A percentile compares a stretch with the other conserved stretches of the same genome.
Conservation (phyloP, 2,888 invertebrate species). For the Ectobius pallidus region DNA sequence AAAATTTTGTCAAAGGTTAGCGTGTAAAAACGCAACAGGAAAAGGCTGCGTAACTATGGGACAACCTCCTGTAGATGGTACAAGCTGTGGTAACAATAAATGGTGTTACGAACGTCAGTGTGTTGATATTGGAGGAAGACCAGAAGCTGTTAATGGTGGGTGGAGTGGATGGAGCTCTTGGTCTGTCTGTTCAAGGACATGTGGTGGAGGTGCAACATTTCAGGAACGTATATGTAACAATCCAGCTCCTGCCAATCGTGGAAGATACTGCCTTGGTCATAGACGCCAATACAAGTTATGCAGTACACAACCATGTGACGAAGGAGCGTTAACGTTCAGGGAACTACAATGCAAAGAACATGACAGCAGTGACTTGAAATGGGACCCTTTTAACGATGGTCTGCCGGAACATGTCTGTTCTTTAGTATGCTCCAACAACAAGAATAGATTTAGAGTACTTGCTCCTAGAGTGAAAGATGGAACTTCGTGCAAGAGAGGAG, state of each 20-base stretch:
- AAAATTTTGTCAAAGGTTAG: slow-evolving; percentile 56
- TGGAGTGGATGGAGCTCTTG: slow-evolving; percentile 70
- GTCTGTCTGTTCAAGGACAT: slow-evolving; percentile 65
- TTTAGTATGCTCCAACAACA: slow-evolving; percentile 20
- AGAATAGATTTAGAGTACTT: slow-evolving; percentile 46
- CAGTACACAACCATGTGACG: not conserved
- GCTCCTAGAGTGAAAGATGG: slow-evolving; percentile 67
- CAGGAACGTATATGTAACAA: slow-evolving; percentile 67
- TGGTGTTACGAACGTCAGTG: slow-evolving; percentile 71
- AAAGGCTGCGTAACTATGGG: slow-evolving; percentile 59
- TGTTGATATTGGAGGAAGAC: slow-evolving; percentile 65
- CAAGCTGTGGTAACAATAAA: slow-evolving; percentile 68
- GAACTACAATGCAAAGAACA: slow-evolving; percentile 1
- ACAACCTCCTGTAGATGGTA: slow-evolving; percentile 69
- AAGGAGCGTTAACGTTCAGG: not conserved
- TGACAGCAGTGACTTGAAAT: not conserved
- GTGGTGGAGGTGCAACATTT: slow-evolving; percentile 67
- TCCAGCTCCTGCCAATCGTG: slow-evolving; percentile 66
- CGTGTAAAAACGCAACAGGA: slow-evolving; percentile 57
- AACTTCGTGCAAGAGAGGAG: slow-evolving; percentile 67
- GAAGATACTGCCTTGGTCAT: slow-evolving; percentile 71
- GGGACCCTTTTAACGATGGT: not conserved
- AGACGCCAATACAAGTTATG: no score
- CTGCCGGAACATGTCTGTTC: slow-evolving; percentile 16
- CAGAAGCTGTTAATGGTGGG: slow-evolving; percentile 66